Conservation (phyloP, 2,797 vertebrate species). For the Cossypha heuglini region DNA sequence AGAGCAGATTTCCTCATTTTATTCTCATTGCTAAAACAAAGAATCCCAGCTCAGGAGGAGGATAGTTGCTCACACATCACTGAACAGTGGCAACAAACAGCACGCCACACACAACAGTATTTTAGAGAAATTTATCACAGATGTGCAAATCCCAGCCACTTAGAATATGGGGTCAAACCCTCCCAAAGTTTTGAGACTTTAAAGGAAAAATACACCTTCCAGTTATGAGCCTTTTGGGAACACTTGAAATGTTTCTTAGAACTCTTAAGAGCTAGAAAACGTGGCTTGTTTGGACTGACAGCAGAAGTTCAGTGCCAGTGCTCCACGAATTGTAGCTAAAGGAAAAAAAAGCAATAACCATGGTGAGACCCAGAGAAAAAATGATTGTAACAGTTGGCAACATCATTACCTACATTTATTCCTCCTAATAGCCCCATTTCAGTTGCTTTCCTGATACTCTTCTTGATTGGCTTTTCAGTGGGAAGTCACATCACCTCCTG, state of each 20-base stretch:
- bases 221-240: background rate
- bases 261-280: background rate
- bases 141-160: background rate
- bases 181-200: background rate
- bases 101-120: background rate
- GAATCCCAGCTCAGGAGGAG: background rate
- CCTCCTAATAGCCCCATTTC: background rate
- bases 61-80: background rate
- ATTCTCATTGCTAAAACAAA: background rate
- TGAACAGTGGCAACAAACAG: background rate
- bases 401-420: background rate
- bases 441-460: background rate
- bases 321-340: background rate
- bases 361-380: background rate
- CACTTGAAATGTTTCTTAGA: background rate
- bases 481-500: background rate
- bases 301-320: constrained; percentile 1
- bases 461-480: background rate
- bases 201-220: constrained; percentile 19
- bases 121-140: background rate
- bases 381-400: background rate
- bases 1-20: background rate
- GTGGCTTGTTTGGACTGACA: constrained; percentile 27
- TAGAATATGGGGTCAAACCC: background rate
- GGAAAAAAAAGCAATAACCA: background rate